A percentile compares a stretch with the other conserved stretches of the same genome.
Conservation (phyloP, 2,113 vertebrate genomes). For the Rhea americana region DNA sequence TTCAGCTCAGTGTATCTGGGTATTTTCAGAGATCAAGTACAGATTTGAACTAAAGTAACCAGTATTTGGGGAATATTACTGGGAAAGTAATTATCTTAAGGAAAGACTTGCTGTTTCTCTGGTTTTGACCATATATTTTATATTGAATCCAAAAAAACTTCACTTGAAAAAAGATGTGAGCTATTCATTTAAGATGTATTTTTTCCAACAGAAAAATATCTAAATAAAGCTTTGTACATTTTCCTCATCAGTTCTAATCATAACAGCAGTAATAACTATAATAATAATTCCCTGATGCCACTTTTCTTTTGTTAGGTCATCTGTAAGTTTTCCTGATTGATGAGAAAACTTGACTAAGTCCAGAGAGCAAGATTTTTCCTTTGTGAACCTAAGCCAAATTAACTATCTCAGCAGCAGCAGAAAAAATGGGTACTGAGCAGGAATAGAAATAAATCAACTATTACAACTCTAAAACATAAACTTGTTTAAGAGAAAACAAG, state of each 20-base stretch:
- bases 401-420: too few relatives aligned
- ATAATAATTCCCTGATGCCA: neutral
- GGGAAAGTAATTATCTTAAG: neutral
- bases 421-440: neutral
- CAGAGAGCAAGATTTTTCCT: neutral
- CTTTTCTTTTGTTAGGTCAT: neutral
- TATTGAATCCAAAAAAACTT: neutral
- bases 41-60: neutral
- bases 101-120: neutral
- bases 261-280: neutral
- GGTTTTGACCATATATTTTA: neutral
- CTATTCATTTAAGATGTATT: neutral
- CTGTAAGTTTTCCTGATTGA: neutral
- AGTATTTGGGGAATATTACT: neutral
- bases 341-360: neutral
- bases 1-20: neutral
- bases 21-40: neutral
- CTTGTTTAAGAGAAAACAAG: neutral
- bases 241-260: neutral
- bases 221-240: too few relatives aligned
- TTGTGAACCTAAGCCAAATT: neutral
- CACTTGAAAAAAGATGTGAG: neutral
- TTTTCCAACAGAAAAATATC: too few relatives aligned
- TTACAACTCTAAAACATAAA: neutral
- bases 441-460: neutral